Evolutionary conservation across 30 jellyfish, hydroid and myxozoan species (phyloP).

Genomic region (Hydra vulgaris): DNA sequence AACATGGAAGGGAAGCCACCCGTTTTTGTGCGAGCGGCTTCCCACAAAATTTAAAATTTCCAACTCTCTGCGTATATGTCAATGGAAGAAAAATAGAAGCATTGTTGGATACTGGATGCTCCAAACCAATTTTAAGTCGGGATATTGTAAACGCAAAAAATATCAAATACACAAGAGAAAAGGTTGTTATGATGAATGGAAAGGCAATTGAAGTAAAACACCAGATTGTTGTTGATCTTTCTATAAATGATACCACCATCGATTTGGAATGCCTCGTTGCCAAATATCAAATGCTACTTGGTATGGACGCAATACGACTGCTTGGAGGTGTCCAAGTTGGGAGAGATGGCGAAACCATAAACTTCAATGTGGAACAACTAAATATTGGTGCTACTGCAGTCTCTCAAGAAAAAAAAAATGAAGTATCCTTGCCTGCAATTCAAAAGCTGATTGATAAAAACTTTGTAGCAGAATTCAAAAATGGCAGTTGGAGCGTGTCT

Average conservation of each 20-base stretch:
- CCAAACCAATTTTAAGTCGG: too few species aligned
- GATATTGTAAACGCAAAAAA: too few species aligned
- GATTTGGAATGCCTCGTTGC: background rate
- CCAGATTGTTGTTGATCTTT: background rate
- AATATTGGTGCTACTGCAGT: background rate
- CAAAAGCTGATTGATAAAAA: background rate
- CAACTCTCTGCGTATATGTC: too few species aligned
- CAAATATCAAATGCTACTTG: background rate
- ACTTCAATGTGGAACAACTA: background rate
- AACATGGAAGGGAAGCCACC: too few species aligned
- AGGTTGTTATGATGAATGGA: too few species aligned
- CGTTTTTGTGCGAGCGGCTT: too few species aligned
- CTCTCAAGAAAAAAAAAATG: background rate
- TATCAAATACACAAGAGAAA: too few species aligned
- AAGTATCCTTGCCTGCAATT: background rate
- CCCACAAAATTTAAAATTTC: too few species aligned
- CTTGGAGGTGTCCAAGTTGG: background rate
- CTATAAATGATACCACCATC: background rate
- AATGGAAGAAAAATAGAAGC: too few species aligned
- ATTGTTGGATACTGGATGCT: too few species aligned
- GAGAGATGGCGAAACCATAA: background rate
- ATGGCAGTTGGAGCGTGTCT: background rate
- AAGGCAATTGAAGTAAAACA: background rate
- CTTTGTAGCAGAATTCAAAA: background rate
- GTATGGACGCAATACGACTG: background rate